A percentile compares a stretch with the other conserved stretches of the same genome.
These are phyloP conservation scores for Paracentrotus lividus DNA, from an alignment of 53 echinoderm and acorn worm genomes.

Conservation along the genomic window DNA sequence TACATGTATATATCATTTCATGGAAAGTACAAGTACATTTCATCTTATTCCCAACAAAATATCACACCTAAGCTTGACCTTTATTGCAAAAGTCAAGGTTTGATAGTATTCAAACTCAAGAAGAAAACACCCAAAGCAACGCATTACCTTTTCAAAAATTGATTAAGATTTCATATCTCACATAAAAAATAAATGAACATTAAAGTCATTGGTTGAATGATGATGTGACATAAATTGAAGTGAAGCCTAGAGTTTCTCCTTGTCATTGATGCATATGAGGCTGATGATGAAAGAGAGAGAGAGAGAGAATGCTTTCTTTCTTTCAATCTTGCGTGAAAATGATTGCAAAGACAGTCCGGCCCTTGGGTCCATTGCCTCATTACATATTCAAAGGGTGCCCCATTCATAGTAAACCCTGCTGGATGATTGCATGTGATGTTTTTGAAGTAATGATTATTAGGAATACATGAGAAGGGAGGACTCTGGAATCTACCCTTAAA, in stretches of 20 bases:
- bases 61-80: too few relatives aligned
- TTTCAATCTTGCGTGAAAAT: not conserved
- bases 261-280: not conserved
- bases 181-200: not conserved
- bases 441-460: not conserved
- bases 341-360: constrained; percentile 3
- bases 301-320: not conserved
- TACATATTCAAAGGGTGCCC: not conserved
- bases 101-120: not conserved
- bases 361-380: not conserved
- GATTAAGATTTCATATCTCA: not conserved
- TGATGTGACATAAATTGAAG: not conserved
- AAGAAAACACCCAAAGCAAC: not conserved
- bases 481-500: too few relatives aligned
- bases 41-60: too few relatives aligned
- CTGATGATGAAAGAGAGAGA: not conserved
- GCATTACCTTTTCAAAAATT: not conserved
- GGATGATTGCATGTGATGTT: not conserved
- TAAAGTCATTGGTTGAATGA: not conserved
- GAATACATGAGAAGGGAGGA: too few relatives aligned
- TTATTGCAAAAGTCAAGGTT: not conserved
- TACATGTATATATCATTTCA: too few relatives aligned
- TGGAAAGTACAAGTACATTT: too few relatives aligned
- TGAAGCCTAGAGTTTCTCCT: not conserved
- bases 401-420: constrained; percentile 1